Conservation (phyloP, 2,113 vertebrate species). For the Podarcis muralis region DNA sequence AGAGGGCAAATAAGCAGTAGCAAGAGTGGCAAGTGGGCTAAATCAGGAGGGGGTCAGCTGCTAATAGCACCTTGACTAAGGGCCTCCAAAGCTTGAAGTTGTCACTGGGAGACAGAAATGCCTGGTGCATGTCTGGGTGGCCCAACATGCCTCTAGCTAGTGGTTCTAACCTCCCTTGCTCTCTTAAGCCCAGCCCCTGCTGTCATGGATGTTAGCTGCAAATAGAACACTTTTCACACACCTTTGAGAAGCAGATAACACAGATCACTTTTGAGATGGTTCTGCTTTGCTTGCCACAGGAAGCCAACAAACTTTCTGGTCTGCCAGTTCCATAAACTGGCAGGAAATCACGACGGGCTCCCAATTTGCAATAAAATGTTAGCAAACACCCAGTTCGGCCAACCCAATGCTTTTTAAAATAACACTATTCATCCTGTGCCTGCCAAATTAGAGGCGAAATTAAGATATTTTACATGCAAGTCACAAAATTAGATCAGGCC, state of each 20-base stretch:
- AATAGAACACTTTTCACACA: not conserved
- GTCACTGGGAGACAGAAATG: not conserved
- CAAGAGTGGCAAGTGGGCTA: not conserved
- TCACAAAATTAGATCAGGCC: constrained; percentile 7
- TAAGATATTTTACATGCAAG: not conserved
- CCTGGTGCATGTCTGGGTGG: not conserved
- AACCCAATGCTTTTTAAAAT: not conserved
- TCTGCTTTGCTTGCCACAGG: not conserved
- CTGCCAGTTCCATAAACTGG: not conserved
- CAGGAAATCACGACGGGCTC: not conserved
- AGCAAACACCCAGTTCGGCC: not conserved
- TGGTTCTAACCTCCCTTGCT: not conserved
- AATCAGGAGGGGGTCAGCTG: not conserved
- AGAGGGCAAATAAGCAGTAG: not conserved
- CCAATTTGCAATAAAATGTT: not conserved
- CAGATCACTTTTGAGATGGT: not conserved
- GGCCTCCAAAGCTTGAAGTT: not conserved
- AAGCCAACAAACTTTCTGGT: not conserved
- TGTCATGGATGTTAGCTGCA: not conserved
- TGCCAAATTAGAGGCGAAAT: not conserved
- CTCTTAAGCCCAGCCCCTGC: not conserved
- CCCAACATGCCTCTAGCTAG: not conserved
- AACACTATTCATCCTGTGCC: not conserved
- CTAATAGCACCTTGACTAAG: not conserved
- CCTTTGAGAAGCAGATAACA: not conserved